Base-by-base conservation (phyloP, 2,113 vertebrate species). In the Orthonyx spaldingii region DNA sequence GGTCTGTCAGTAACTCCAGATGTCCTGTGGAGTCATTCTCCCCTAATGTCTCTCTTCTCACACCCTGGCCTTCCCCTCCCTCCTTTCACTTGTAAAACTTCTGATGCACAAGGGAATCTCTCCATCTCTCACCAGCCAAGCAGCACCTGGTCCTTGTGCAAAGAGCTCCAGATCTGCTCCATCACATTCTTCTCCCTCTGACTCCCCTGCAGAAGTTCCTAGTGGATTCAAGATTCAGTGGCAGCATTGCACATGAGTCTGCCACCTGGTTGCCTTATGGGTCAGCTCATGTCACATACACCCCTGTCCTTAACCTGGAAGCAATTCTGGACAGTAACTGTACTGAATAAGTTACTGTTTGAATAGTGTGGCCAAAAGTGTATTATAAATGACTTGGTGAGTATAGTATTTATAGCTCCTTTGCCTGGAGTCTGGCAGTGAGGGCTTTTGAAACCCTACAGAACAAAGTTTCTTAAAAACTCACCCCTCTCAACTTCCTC, bases 371-470 rank as follows among this genome's bases (percentile, higher is more conserved):
- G 39, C 44, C 7, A 41, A 13, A 75, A 86, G 60, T 18, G 15
- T 18, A 37, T 37, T 84, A 57, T 27, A 82, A 64, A 63, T 26
- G 2, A 64, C 21, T 68, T 60, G 30, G 26, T 55, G 35, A 84
- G 42, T 59, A 44, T 2, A 84, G 24, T 22, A 57, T 30, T 77
- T 59, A 68, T 2, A 66, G 77, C 7, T 84, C 13, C 30, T 71
- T 47, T 0, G 0, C 21, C 27, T 46, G 57, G 5, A 72, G 22
- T 37, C 57, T 60, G 56, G 56, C 47, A 87, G 32, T 7, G 27
- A 81, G 32, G 47, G 47, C 35, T 87, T 87, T 16, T 60, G 53
- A 85, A 68, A 75, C 2, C 15, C 15, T 41, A 17, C 9, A 17
- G 64, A 81, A 27, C 27, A 63, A 46, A 63, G 44, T 66, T 56